Evolutionary conservation across 2,113 vertebrate genomes (phyloP).

Genomic region (Genyomyrus donnyi): DNA sequence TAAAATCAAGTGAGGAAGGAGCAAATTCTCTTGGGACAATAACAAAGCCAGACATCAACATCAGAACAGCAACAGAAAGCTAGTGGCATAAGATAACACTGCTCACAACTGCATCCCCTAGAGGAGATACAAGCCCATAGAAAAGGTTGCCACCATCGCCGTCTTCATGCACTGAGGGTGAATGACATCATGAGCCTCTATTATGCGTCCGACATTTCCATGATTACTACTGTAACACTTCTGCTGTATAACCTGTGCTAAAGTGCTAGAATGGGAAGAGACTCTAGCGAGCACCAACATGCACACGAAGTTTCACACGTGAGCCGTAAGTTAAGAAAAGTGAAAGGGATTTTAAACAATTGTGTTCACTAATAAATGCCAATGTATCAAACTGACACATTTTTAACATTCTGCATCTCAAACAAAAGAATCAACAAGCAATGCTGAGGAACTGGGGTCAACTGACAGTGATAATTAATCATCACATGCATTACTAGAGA

Average conservation of each 20-base stretch:
- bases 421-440: not conserved
- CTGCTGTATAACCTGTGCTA: not conserved
- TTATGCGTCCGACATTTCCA: not conserved
- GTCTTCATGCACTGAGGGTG: not conserved
- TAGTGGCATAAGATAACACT: not conserved
- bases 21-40: not conserved
- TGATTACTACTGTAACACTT: not conserved
- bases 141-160: not conserved
- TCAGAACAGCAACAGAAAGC: not conserved
- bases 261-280: not conserved
- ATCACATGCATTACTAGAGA: not conserved
- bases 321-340: not conserved
- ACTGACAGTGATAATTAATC: not conserved
- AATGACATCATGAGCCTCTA: not conserved
- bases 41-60: not conserved
- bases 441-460: not conserved
- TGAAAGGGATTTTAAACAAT: not conserved
- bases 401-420: not conserved
- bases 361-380: not conserved
- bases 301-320: not conserved
- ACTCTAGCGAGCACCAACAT: not conserved
- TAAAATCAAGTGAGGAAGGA: not conserved
- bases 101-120: not conserved
- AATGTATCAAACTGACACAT: not conserved
- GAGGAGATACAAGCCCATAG: not conserved